Evolutionary conservation across 2,888 invertebrate genomes (phyloP).

Genomic region (Xanthostigma xanthostigma): DNA sequence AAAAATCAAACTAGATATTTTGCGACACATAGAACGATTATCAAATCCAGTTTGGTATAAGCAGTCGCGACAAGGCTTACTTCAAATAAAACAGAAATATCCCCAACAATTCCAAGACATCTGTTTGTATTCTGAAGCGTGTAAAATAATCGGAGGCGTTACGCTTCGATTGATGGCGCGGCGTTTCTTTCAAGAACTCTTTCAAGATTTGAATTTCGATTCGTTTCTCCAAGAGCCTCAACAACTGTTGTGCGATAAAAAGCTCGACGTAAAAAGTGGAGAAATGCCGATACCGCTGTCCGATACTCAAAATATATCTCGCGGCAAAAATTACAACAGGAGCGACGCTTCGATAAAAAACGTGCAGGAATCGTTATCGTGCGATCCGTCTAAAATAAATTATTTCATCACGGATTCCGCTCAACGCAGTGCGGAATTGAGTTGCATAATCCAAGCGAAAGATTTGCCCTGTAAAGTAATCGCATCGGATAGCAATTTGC

Average conservation of each 20-base stretch:
- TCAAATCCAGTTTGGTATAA: constrained; percentile 67
- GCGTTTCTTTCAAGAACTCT: constrained; percentile 84
- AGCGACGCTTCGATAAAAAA: too few species aligned
- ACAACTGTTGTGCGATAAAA: constrained; percentile 25
- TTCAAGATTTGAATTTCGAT: constrained; percentile 69
- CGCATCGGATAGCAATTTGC: constrained; percentile 10
- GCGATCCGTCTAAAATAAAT: constrained; percentile 4
- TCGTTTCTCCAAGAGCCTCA: constrained; percentile 37
- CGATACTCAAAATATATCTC: too few species aligned
- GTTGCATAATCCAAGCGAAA: constrained; percentile 7
- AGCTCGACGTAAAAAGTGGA: too few species aligned
- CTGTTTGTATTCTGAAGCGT: constrained; percentile 87
- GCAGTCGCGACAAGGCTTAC: constrained; percentile 65
- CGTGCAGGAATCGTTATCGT: not conserved
- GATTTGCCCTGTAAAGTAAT: constrained; percentile 1
- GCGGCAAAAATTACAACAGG: too few species aligned
- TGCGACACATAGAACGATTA: constrained; percentile 57
- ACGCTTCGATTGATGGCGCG: constrained; percentile 72
- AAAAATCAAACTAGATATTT: constrained; percentile 34
- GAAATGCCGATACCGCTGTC: too few species aligned
- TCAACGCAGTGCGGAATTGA: constrained; percentile 15
- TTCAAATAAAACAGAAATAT: constrained; percentile 58
- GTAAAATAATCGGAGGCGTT: constrained; percentile 59
- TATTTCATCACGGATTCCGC: constrained; percentile 11
- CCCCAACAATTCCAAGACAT: constrained; percentile 65